Evolutionary conservation across 1,140 invertebrate genomes (phyloP), one percentile per base, ranked within the genome.

Genomic region (Parasteatoda tepidariorum): DNA sequence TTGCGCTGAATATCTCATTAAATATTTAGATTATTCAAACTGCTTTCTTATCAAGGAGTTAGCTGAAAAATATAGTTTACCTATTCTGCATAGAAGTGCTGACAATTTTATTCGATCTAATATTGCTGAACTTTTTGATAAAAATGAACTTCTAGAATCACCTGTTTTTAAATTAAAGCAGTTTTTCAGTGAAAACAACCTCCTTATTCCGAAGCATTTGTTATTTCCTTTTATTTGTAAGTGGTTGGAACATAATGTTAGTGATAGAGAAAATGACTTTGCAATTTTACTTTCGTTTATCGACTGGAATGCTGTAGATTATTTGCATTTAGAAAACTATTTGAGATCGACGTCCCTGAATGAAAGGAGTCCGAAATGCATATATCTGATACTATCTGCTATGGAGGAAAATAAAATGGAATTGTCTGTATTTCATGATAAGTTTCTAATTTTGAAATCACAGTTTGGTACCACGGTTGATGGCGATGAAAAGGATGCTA

Each of bases 1-100:
- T 85, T 93, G 93, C 90, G 91, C 91, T 79, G 92, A 92, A 83
- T 93, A 92, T 85, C 88, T 93, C 76, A 90, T 92, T 66, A 88
- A 91, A 55, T 92, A 92, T 88, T 86, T 93, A 59, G 91, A 92
- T 87, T 87, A 91, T n/a, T 89, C 90, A 41, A 93, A 93, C 88
- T 93, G 92, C 87, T 87, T 93, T 64, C 87, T 88, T 70, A 89
- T 91, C 5, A 91, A 89, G 85, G 89, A 91, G 71, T 85, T 92
- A 68, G 90, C 91, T 11, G 88, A 90, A 33, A 91, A 91, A 86
- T 92, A 90, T 86, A 89, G 89, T 73, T 86, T 92, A 62, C 87
- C 89, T 28, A 86, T 85, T 22, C 84, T 92, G 30, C 87, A 88
- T 30, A 90, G 90, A 85, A 88, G 87, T 64, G 88, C 90, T 28